A percentile compares a stretch with the other conserved stretches of the same genome.
phyloP scores from a whole-genome alignment of 2,888 invertebrate genomes.

The Strigamia transsilvanica region DNA sequence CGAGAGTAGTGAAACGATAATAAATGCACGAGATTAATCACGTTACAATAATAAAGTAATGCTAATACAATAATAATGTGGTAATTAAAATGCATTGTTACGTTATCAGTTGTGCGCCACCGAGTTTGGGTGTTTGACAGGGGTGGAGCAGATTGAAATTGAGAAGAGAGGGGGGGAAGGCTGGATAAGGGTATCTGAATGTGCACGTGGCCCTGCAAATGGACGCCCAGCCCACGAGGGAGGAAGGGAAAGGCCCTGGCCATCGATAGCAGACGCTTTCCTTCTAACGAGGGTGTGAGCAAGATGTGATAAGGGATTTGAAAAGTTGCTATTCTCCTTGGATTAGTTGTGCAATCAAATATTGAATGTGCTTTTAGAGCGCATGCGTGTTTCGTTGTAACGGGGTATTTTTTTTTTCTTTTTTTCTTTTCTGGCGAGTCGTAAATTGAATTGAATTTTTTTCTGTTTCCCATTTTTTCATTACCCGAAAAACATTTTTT shows the following conservation, averaged over 20 bases:
- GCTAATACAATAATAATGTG: slow-evolving; percentile 37
- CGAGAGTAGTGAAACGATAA: neutral
- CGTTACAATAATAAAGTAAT: slow-evolving; percentile 40
- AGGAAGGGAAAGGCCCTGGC: slow-evolving; percentile 30
- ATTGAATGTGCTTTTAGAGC: slow-evolving; percentile 46
- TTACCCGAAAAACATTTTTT: neutral
- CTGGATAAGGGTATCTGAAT: slow-evolving; percentile 38
- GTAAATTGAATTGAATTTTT: slow-evolving; percentile 21
- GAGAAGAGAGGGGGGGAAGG: slow-evolving; percentile 1
- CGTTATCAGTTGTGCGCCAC: slow-evolving; percentile 37
- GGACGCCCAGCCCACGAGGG: slow-evolving; percentile 41
- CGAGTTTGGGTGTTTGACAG: slow-evolving; percentile 34
- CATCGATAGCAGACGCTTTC: slow-evolving; percentile 18
- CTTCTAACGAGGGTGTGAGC: slow-evolving; percentile 32
- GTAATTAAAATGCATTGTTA: slow-evolving; percentile 40
- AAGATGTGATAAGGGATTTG: slow-evolving; percentile 29
- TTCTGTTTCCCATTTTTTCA: slow-evolving; percentile 1
- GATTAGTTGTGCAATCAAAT: slow-evolving; percentile 41
- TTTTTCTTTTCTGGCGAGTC: neutral
- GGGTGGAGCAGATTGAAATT: slow-evolving; percentile 2
- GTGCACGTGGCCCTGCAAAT: slow-evolving; percentile 34
- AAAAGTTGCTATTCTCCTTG: slow-evolving; percentile 38
- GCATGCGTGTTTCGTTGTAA: slow-evolving; percentile 12
- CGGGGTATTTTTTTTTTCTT: neutral
- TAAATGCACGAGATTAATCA: slow-evolving; percentile 37